These are phyloP conservation scores for Chromoteleia sp. DNA, from an alignment of 2,888 invertebrate species.

Conservation along the genomic window DNA sequence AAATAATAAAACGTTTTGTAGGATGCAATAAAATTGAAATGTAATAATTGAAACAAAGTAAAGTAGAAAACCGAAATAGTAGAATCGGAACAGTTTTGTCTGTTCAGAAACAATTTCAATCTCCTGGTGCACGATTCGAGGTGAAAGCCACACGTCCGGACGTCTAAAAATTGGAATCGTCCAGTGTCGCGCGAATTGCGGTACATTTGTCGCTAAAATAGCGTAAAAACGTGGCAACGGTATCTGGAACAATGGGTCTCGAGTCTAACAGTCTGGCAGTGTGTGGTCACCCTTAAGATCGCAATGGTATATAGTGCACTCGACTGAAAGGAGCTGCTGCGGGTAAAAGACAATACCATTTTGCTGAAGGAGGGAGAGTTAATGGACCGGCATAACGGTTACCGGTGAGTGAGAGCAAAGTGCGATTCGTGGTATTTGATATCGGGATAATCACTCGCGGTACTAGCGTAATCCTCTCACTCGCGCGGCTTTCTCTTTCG, in stretches of 20 bases:
- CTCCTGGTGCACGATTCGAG: conserved; percentile 13
- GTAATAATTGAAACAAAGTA: conserved; percentile 4
- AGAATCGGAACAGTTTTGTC: conserved; percentile 15
- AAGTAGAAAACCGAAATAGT: background rate
- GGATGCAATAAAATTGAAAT: background rate
- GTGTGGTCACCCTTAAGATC: conserved; percentile 71
- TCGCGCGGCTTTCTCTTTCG: conserved; percentile 74
- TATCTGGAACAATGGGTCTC: conserved; percentile 55
- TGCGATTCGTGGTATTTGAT: conserved; percentile 84
- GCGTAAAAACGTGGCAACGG: conserved; percentile 57
- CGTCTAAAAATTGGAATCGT: conserved; percentile 38
- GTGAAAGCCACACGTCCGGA: conserved; percentile 41
- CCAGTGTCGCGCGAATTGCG: conserved; percentile 23
- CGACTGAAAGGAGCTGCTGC: conserved; percentile 70
- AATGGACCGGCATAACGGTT: conserved; percentile 75
- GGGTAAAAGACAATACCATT: conserved; percentile 73
- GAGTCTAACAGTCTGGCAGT: conserved; percentile 59
- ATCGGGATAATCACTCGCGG: conserved; percentile 83
- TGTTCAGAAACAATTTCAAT: conserved; percentile 36
- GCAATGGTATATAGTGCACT: conserved; percentile 68
- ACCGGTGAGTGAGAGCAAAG: conserved; percentile 77
- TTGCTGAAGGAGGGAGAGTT: conserved; percentile 72
- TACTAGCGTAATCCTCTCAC: conserved; percentile 70
- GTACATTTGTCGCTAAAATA: conserved; percentile 51
- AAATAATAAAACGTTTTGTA: conserved; percentile 1